Evolutionary conservation across 2,113 vertebrate species (phyloP).

Genomic region (Microtus oregoni): DNA sequence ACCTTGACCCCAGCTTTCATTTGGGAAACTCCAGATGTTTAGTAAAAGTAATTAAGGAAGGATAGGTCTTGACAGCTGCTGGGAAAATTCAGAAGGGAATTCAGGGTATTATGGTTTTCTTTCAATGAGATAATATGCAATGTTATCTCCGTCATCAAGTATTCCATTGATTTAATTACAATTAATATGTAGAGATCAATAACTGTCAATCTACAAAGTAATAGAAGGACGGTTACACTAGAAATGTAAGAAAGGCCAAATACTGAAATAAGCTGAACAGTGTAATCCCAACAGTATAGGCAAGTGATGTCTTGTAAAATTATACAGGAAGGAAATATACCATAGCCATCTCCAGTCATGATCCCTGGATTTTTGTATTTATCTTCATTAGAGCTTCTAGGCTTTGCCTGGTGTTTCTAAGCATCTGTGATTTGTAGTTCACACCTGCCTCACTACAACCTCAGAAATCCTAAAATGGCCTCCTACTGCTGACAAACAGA

Average conservation of each 20-base stretch:
- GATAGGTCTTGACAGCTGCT: background rate
- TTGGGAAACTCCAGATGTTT: rapidly evolving
- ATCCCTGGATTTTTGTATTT: background rate
- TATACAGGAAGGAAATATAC: background rate
- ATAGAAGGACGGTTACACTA: background rate
- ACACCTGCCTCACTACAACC: background rate
- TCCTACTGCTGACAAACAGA: background rate
- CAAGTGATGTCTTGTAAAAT: background rate
- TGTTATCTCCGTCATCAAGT: no score
- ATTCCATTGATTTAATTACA: background rate
- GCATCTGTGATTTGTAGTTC: background rate
- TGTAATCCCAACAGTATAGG: background rate
- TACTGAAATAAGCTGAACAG: background rate
- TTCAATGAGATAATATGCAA: background rate
- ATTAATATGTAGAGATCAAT: background rate
- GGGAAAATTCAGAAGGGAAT: background rate
- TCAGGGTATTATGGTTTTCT: background rate
- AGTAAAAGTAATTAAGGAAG: background rate
- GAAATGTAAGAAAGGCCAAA: background rate
- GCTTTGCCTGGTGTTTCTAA: background rate
- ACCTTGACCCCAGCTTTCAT: background rate
- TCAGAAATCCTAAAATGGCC: background rate
- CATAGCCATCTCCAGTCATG: background rate
- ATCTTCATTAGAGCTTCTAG: background rate
- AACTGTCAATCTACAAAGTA: background rate